These are phyloP conservation scores for Paedocypris sp. DNA, from an alignment of 2,113 vertebrate genomes.

Conservation along the genomic window DNA sequence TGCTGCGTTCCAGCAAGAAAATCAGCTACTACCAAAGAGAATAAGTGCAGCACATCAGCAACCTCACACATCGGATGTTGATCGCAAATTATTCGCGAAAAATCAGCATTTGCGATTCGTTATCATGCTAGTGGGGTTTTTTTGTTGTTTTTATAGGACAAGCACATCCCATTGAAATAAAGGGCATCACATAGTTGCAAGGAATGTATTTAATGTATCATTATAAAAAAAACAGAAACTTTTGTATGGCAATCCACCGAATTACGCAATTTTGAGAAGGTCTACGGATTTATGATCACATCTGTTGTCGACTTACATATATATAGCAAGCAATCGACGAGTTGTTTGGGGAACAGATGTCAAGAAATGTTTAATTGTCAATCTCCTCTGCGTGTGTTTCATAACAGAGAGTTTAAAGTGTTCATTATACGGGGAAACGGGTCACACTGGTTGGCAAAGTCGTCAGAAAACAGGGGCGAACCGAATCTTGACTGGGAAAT, in stretches of 20 bases:
- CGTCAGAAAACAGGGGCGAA: constrained; percentile 5
- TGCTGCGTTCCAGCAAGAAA: constrained; percentile 11
- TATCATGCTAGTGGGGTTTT: constrained; percentile 9
- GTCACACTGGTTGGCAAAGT: background rate
- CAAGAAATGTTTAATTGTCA: constrained; percentile 11
- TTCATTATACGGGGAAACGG: constrained; percentile 6
- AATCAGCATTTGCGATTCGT: background rate
- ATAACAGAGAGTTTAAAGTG: constrained; percentile 3
- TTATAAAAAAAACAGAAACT: too few species aligned
- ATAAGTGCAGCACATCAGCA: background rate
- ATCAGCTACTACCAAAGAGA: constrained; percentile 37
- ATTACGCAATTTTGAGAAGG: constrained; percentile 4
- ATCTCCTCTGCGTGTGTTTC: constrained; percentile 4
- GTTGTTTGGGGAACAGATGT: constrained; percentile 6
- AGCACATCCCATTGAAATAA: constrained; percentile 30
- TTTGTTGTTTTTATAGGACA: constrained; percentile 1
- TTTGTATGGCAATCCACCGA: too few species aligned
- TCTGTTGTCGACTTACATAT: too few species aligned
- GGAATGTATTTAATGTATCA: constrained; percentile 11
- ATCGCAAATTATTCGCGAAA: constrained; percentile 6
- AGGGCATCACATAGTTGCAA: constrained; percentile 14
- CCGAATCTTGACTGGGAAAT: background rate
- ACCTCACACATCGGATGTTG: constrained; percentile 19
- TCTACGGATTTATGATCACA: too few species aligned
- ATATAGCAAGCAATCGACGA: background rate